Base-by-base conservation (phyloP, 2,797 vertebrate genomes). In the Decapterus maruadsi region DNA sequence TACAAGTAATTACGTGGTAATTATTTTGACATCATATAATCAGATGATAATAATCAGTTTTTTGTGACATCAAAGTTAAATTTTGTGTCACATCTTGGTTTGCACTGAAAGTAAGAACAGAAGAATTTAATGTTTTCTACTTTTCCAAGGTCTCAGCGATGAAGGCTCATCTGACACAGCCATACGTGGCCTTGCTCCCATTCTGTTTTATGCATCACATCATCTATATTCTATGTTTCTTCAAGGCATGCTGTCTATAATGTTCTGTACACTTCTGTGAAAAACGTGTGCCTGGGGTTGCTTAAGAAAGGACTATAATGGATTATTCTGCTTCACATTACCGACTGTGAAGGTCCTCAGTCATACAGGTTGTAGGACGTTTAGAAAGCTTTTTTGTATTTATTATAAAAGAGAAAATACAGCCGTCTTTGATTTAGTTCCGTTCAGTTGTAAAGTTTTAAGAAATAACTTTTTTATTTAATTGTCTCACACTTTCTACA, bases 191-290 rank as follows among this genome's bases (percentile, higher is more conserved):
- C 72, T 72, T 48, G 77, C 16, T 72, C 48, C 63, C 9, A 14
- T 59, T 55, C 63, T 78, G 75, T 81, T 83, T 79, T 42, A 79
- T 80, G 51, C 60, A 81, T 87, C 62, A 76, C 51, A 58, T 70
- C 66, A 82, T 82, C 29, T 77, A 68, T 85, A 81, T 75, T 89
- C 75, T 61, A 70, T 56, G 55, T 73, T 56, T 81, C 65, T 58
- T 79, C 50, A 77, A 84, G 75, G 65, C 59, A 20, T 46, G 3
- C 31, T 46, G 50, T 13, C 31, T 54, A 65, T 58, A 66, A 75
- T 26, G 16, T 67, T 57, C 55, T 12, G 51, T 19, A 11, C 17
- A 65, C 43, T 65, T 64, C 31, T 34, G 67, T 54, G 2, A 60
- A 56, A 60, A 42, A 55, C 2, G n/a, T 8, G 36, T 1, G 8